Percentiles rank a stretch among this genome's conserved stretches.
Evolutionary conservation across 2,113 vertebrate species (phyloP).

Genomic region (Ceyx cyanopectus): DNA sequence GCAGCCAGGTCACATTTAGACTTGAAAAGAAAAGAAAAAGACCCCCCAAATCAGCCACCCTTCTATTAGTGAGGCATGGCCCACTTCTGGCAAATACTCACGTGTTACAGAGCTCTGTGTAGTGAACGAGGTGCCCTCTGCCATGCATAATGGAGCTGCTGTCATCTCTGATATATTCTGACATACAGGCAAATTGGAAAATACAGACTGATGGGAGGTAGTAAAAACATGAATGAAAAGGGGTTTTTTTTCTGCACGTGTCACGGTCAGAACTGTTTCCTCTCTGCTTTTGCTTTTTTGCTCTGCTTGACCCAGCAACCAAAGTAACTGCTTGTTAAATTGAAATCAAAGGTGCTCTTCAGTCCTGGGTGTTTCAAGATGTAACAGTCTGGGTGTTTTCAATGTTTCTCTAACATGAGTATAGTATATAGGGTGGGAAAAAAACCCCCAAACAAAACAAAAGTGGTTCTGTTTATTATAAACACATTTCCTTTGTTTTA

Average conservation of each 20-base stretch:
- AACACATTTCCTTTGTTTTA: conserved; percentile 3
- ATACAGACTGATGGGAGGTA: not conserved
- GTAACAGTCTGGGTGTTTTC: not conserved
- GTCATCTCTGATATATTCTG: not conserved
- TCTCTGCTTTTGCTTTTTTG: not conserved
- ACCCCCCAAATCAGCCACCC: not conserved
- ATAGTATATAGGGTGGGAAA: not conserved
- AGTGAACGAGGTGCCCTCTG: not conserved
- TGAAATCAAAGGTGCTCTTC: not conserved
- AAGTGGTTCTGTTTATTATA: not conserved
- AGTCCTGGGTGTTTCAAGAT: not conserved
- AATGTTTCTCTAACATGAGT: not conserved
- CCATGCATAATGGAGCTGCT: not conserved
- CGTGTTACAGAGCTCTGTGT: not conserved
- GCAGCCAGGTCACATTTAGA: conserved; percentile 35
- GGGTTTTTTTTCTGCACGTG: not conserved
- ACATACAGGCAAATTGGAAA: conserved; percentile 21
- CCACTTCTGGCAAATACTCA: not conserved
- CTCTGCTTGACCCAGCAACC: conserved; percentile 23
- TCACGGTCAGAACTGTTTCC: not conserved
- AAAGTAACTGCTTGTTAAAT: not conserved
- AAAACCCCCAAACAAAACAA: not conserved
- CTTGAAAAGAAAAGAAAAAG: conserved; percentile 13
- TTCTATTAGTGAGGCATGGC: not conserved
- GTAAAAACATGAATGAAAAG: not conserved